phyloP scores from a whole-genome alignment of 2,797 vertebrate genomes.

The Sebastes trivittatus region DNA sequence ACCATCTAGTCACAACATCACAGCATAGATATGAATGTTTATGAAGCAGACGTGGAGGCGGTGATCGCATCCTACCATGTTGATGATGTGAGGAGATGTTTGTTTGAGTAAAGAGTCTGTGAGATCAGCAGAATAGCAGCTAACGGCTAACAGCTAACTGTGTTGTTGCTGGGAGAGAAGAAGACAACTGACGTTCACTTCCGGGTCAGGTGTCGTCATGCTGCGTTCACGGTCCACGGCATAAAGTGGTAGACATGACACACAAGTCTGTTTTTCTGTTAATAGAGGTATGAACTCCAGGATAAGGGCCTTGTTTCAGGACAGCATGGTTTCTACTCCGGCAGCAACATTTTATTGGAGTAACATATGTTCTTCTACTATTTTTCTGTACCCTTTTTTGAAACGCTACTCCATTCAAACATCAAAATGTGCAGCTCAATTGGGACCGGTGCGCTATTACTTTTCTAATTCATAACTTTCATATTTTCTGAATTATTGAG shows the following conservation, averaged over 20 bases:
- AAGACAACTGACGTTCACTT: constrained; percentile 23
- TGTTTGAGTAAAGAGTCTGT: neutral
- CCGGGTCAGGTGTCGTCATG: constrained; percentile 32
- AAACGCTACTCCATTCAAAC: too few species aligned
- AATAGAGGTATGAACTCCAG: too few species aligned
- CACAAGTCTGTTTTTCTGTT: too few species aligned
- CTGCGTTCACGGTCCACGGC: neutral
- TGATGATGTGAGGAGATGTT: neutral
- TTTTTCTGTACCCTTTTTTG: too few species aligned
- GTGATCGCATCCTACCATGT: constrained; percentile 25
- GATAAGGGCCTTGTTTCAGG: too few species aligned
- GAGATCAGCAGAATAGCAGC: neutral
- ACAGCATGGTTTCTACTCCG: too few species aligned
- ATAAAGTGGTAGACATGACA: neutral
- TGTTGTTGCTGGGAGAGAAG: constrained; percentile 32
- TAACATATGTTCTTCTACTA: too few species aligned
- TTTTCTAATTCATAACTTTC: too few species aligned
- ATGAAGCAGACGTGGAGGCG: rapidly evolving
- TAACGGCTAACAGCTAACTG: neutral
- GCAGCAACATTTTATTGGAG: too few species aligned
- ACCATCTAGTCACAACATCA: rapidly evolving
- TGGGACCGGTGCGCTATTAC: too few species aligned
- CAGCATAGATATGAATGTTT: rapidly evolving
- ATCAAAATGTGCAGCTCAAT: too few species aligned
- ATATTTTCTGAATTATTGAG: too few species aligned